These are phyloP conservation scores for Cinclus mexicanus DNA, from an alignment of 2,113 vertebrate species.

Conservation along the genomic window DNA sequence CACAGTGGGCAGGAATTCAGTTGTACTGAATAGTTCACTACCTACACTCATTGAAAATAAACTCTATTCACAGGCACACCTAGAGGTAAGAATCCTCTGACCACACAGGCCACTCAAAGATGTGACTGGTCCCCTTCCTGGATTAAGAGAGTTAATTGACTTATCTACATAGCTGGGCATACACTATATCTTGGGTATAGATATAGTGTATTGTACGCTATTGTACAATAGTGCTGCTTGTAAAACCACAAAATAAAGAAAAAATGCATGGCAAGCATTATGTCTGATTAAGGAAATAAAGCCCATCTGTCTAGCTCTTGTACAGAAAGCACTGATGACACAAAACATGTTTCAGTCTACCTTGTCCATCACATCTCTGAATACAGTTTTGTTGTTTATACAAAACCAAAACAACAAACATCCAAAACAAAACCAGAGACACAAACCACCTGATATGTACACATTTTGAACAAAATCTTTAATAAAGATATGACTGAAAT, in stretches of 20 bases:
- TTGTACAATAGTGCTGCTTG: background rate
- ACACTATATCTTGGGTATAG: background rate
- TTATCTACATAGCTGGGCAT: background rate
- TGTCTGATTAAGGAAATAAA: background rate
- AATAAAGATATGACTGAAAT: background rate
- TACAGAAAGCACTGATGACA: background rate
- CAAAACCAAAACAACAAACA: background rate
- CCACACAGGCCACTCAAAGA: background rate
- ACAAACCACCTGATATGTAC: accelerated
- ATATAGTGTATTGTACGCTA: no score
- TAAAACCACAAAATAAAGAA: background rate
- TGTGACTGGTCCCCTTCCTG: background rate
- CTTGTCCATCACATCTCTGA: background rate
- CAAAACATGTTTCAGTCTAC: background rate
- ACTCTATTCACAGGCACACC: background rate
- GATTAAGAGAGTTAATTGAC: background rate
- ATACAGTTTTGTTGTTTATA: background rate
- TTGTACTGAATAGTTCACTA: background rate
- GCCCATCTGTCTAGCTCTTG: background rate
- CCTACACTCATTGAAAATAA: background rate
- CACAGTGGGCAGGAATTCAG: background rate
- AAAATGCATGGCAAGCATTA: background rate
- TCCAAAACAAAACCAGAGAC: background rate
- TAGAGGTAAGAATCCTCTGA: background rate
- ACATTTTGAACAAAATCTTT: background rate